A percentile compares a stretch with the other conserved stretches of the same genome.
These are phyloP conservation scores for Xiphophorus birchmanni DNA, from an alignment of 2,797 vertebrate genomes.

Conservation along the genomic window DNA sequence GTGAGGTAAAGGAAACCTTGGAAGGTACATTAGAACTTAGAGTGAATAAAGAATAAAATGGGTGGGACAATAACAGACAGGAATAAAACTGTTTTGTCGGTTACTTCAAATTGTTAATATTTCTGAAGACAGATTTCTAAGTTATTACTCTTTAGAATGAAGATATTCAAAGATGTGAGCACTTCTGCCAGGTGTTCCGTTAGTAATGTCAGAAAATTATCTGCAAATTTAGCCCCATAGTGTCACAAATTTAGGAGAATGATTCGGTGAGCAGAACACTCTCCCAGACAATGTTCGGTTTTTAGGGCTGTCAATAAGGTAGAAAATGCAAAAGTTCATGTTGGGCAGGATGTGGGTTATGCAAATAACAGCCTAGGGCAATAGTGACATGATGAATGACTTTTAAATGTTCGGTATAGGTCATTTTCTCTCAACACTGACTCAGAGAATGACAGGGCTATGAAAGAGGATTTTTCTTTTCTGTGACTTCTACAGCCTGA, in stretches of 20 bases:
- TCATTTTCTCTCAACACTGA: neutral
- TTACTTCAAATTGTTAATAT: neutral
- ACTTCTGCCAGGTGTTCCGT: neutral
- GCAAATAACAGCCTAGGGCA: neutral
- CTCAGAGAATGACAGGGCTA: neutral
- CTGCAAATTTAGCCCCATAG: neutral
- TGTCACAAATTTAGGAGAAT: neutral
- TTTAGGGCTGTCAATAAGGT: neutral
- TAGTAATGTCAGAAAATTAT: neutral
- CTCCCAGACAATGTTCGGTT: neutral
- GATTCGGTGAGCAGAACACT: neutral
- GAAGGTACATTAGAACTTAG: neutral
- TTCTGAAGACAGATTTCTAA: neutral
- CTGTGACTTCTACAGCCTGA: neutral
- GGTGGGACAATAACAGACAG: neutral
- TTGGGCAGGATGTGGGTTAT: neutral
- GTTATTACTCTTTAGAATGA: neutral
- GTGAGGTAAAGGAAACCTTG: neutral
- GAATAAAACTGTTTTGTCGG: neutral
- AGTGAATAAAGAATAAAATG: neutral
- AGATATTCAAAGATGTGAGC: slow-evolving; percentile 1
- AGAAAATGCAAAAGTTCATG: neutral
- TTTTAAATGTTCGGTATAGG: neutral
- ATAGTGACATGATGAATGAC: neutral
- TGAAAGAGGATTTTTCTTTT: neutral